A percentile compares a stretch with the other conserved stretches of the same genome.
Evolutionary conservation across 2,113 vertebrate genomes (phyloP).

Genomic region (Ctenomys sociabilis): DNA sequence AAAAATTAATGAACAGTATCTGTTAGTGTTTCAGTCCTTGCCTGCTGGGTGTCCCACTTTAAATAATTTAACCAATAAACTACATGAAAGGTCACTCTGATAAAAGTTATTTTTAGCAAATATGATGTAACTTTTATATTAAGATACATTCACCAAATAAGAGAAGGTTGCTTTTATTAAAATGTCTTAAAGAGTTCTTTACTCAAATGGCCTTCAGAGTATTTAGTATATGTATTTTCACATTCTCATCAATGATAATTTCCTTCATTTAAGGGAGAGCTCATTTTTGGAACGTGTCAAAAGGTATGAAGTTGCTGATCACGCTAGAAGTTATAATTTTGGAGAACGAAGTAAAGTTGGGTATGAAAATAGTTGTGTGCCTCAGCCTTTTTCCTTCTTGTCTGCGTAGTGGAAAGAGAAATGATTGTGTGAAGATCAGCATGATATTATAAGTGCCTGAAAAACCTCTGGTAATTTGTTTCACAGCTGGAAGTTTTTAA

Average conservation of each 20-base stretch:
- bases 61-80: constrained; percentile 4
- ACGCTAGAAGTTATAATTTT: neutral
- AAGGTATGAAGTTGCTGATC: neutral
- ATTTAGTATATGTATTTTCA: neutral
- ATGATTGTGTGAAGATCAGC: neutral
- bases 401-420: neutral
- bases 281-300: neutral
- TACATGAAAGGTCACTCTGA: neutral
- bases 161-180: neutral
- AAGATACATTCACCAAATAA: neutral
- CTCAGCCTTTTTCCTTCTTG: neutral
- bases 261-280: neutral
- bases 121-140: neutral
- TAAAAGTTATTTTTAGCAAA: neutral
- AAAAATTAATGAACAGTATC: neutral
- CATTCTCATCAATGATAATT: neutral
- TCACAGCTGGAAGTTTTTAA: neutral
- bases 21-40: neutral
- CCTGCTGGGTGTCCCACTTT: neutral
- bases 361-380: neutral
- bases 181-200: constrained; percentile 17
- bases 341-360: neutral
- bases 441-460: neutral
- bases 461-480: neutral
- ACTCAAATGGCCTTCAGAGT: neutral